phyloP scores from a whole-genome alignment of 2,888 invertebrate species.

The Yponomeuta plumbellus region DNA sequence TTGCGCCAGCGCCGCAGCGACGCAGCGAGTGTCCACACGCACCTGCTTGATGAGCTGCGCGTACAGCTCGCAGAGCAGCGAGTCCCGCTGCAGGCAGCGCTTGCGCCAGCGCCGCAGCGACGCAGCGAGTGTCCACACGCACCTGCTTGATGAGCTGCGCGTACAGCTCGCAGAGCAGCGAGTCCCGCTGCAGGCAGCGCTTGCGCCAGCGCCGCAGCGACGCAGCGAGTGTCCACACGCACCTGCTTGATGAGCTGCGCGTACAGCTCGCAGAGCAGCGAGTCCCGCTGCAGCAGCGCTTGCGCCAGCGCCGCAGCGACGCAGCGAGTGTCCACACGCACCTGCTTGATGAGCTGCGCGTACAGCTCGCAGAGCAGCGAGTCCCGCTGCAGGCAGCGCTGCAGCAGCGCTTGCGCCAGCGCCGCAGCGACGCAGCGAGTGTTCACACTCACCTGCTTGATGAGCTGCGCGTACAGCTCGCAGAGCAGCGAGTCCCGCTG shows the following conservation, averaged over 20 bases:
- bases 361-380: conserved; percentile 86
- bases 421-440: conserved; percentile 59
- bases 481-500: background rate
- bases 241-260: conserved; percentile 93
- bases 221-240: conserved; percentile 65
- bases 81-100: conserved; percentile 88
- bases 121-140: conserved; percentile 66
- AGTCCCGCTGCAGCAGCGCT: conserved; percentile 81
- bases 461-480: background rate
- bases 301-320: background rate
- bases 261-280: conserved; percentile 77
- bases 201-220: background rate
- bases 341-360: conserved; percentile 92
- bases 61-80: conserved; percentile 86
- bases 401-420: conserved; percentile 82
- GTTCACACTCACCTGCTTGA: conserved; percentile 60
- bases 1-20: no score
- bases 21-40: conserved; percentile 67
- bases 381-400: conserved; percentile 89
- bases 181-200: no score
- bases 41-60: conserved; percentile 93
- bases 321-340: no score
- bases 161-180: background rate
- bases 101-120: background rate
- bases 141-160: conserved; percentile 62